Base-by-base conservation (phyloP, 2,797 vertebrate species). In the Gymnothorax javanicus region DNA sequence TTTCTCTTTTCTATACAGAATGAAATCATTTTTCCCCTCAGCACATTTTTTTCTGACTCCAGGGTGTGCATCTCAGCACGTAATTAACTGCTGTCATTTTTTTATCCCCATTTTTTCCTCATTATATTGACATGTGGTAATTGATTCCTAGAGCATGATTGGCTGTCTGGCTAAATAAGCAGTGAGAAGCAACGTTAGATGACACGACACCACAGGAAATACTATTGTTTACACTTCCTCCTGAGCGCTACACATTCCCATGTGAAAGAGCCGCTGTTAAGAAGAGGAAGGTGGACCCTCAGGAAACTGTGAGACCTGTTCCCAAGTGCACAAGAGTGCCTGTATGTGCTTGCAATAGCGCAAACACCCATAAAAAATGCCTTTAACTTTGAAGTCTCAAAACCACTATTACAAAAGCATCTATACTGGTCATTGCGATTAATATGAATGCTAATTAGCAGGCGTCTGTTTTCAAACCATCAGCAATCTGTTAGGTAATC, bases 201-300 rank as follows among this genome's bases (percentile, higher is more conserved):
- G 95, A 97, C 95, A 95, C 96, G 96, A 96, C 96, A 97, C 96
- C 96, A 94, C 95, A 96, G 97, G 98, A 98, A 99, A 97, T 97
- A 95, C 97, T 96, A 99, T 99, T 99, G 98, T 99, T 96, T 97
- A 96, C 95, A 95, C 96, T 97, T 99, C 97, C 97, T 97, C 96
- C 95, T 96, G 93, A 96, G 97, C 94, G 96, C 97, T 96, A 95
- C 96, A 95, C 96, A 98, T 99, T 99, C 98, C 98, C 98, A 99
- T 93, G 97, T 98, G 98, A 98, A 99, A 97, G 95, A 97, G 96
- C 94, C 96, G 95, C 95, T 95, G 96, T 96, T 95, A 94, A 93
- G 91, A 95, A 95, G 93, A 84, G 92, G 94, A 94, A 93, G 93
- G 92, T 92, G 6, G 11, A 43, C 71, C 93, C 93, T 91, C 94